Base-by-base conservation (phyloP, 2,113 vertebrate species). In the Pseudorasbora parva region DNA sequence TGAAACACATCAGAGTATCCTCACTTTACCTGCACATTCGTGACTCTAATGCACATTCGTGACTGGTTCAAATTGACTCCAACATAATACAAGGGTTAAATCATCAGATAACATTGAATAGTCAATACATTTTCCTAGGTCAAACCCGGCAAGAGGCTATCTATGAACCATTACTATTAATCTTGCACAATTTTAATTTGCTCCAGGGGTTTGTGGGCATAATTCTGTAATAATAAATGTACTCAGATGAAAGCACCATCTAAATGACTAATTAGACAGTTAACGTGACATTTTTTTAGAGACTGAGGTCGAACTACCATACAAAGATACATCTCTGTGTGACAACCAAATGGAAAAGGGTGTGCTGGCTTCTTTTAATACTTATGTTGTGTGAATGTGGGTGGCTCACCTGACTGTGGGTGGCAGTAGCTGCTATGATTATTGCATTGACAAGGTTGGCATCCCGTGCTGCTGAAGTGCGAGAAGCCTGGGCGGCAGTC, bases 391-490 rank as follows among this genome's bases (percentile, higher is more conserved):
- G 57, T 8, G n/a, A 15, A 11, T 69, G 33, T 68, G 82, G 33
- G 43, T 9, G 23, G 49, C 87, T 87, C 83, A 91, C 90, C 90
- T 81, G 89, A 87, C 73, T 87, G 89, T 45, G 82, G 83, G 84
- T 89, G 82, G 56, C 90, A 91, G 88, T 60, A 72, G 62, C 27
- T 88, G 85, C 86, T 87, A 76, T 89, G 90, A 77, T 89, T 89
- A 85, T 89, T 88, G 68, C 90, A 91, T 25, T 87, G 88, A 72
- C 90, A 91, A 0, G 83, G 86, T 57, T 86, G 89, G 77, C 89
- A 90, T 2, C 90, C 89, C 3, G 85, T 82, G 60, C 69, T 86
- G 86, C 86, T 89, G 76, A 89, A 89, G n/a, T 78, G 33, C 33
- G 81, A 87, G 84, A 84, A 91, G 19, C 89, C 90, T 1, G 88